Base-by-base conservation (phyloP, 2,797 vertebrate genomes). In the Eidolon dupreanum region DNA sequence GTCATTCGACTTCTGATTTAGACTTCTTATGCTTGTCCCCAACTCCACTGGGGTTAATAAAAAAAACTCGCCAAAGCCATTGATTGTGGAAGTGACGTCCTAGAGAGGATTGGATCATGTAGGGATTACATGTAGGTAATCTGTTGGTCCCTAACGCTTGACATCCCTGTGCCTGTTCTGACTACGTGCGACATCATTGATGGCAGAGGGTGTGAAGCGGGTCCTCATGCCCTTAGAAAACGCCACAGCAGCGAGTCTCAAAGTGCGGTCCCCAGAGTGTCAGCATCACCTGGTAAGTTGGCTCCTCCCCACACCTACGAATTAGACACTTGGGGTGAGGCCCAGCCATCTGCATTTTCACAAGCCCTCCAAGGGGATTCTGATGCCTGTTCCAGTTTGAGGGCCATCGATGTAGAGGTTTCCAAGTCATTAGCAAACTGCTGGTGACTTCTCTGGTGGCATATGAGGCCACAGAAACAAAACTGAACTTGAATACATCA, bases 81-180 rank as follows among this genome's bases (percentile, higher is more conserved):
- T 19, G 26, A 4, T 3, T 9, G 51, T 43, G 51, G 33, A 28
- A 31, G 24, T 28, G 59, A 36, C 28, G 6, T 19, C 22, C 8
- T 1, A 20, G 19, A 16, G 49, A 66, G 33, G 20, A 8, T 3
- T 8, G 6, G 15, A 0, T n/a, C 36, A 8, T 1, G 4, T 7
- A 36, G 9, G 11, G 53, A 46, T 8, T 57, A 26, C 49, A n/a
- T 17, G 24, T 26, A 41, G 31, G 46, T 43, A 31, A 43, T n/a
- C 36, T 22, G 4, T 10, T n/a, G 43, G 53, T 6, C 57, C 5
- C 24, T 33, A 2, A 38, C 17, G 24, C 55, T n/a, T 63, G 19
- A 26, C 38, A 46, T 3, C n/a, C 59, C 3, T 5, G 26, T 0
- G 1, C n/a, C 38, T 20, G 19, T 49, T 63, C 46, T 86, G 61